These are phyloP conservation scores for Prietella phreatophila DNA, from an alignment of 2,113 vertebrate species.

Conservation along the genomic window DNA sequence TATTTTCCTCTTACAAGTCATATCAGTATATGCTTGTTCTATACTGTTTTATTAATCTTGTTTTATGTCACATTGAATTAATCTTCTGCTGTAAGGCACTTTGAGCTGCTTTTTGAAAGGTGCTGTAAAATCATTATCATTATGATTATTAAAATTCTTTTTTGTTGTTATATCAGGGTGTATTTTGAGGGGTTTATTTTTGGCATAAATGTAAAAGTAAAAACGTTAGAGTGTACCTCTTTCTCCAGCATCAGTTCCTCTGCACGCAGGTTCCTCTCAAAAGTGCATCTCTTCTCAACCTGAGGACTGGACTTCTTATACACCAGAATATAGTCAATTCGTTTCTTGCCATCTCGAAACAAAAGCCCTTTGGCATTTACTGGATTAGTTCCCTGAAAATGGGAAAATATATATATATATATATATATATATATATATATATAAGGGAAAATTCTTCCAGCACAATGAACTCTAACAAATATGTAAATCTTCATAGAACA, in stretches of 20 bases:
- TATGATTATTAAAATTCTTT: too few species aligned
- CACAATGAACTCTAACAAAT: not conserved
- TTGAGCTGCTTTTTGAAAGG: not conserved
- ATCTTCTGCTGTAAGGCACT: not conserved
- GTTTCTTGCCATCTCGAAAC: conserved; percentile 95
- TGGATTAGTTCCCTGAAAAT: conserved; percentile 70
- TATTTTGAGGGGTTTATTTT: too few species aligned
- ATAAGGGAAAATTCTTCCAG: not conserved
- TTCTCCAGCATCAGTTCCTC: conserved; percentile 97
- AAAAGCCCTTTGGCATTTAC: conserved; percentile 80
- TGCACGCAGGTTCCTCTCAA: conserved; percentile 94
- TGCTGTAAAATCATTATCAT: not conserved
- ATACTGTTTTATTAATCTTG: not conserved
- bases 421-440: too few species aligned
- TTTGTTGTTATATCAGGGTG: not conserved
- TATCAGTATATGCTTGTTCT: not conserved
- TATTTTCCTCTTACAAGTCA: not conserved
- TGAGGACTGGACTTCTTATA: conserved; percentile 94
- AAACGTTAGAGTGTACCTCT: conserved; percentile 73
- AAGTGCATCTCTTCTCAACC: conserved; percentile 93
- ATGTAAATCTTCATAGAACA: not conserved
- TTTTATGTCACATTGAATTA: not conserved
- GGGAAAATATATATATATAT: not conserved
- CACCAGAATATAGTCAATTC: conserved; percentile 96
- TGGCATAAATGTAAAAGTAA: not conserved